These are phyloP conservation scores for Myxocyprinus asiaticus DNA, from an alignment of 2,113 vertebrate species.

Conservation along the genomic window DNA sequence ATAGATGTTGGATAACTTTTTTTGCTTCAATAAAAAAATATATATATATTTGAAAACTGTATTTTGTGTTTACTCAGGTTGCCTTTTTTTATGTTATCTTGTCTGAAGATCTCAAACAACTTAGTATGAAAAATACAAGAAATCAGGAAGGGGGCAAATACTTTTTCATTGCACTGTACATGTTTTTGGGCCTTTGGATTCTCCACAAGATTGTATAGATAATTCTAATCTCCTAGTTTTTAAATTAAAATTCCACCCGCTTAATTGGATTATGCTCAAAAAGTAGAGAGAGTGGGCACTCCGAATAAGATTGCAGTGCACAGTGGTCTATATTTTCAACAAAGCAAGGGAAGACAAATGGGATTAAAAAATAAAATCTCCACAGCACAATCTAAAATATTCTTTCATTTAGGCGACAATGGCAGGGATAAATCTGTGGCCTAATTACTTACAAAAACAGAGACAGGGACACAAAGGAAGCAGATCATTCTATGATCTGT, in stretches of 20 bases:
- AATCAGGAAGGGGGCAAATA: too few relatives aligned
- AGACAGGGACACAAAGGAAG: background rate
- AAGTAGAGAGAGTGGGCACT: background rate
- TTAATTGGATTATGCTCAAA: slow-evolving; percentile 38
- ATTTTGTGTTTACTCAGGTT: too few relatives aligned
- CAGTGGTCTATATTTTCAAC: background rate
- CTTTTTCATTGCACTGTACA: too few relatives aligned
- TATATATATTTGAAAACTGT: too few relatives aligned
- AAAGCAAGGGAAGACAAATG: too few relatives aligned
- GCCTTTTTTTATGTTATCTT: too few relatives aligned
- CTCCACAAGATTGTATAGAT: background rate
- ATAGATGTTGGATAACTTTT: too few relatives aligned
- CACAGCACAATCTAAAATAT: background rate
- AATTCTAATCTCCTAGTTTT: slow-evolving; percentile 22
- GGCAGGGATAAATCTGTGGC: background rate
- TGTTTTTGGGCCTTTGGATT: slow-evolving; percentile 18
- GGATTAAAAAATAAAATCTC: background rate
- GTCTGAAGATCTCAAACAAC: too few relatives aligned
- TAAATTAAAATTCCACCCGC: slow-evolving; percentile 25
- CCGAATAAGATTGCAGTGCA: background rate
- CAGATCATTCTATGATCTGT: background rate
- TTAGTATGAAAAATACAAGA: too few relatives aligned
- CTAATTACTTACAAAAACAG: background rate
- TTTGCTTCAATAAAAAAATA: too few relatives aligned
- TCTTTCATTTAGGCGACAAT: background rate